Evolutionary conservation across 2,888 invertebrate species (phyloP).

Genomic region (Drosophila hamatofila): DNA sequence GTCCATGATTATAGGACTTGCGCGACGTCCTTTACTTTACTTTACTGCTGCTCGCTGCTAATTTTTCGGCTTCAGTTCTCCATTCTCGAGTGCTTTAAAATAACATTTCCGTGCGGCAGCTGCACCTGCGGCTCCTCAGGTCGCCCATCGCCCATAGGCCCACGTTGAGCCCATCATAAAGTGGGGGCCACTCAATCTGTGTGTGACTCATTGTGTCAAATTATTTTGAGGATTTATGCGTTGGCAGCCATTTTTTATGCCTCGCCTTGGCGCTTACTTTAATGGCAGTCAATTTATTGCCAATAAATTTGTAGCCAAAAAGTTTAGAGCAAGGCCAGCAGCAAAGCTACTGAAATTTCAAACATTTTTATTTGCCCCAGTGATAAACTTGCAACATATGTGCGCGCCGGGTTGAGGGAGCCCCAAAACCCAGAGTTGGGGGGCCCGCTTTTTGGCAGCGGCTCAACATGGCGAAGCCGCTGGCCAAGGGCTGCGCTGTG

Average conservation of each 20-base stretch:
- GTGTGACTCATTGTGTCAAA: constrained; percentile 81
- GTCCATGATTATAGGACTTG: constrained; percentile 70
- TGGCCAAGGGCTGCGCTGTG: constrained; percentile 39
- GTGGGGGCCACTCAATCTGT: constrained; percentile 71
- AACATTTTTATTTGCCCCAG: constrained; percentile 73
- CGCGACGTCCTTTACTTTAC: constrained; percentile 17
- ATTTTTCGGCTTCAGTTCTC: constrained; percentile 56
- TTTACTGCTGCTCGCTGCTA: constrained; percentile 32
- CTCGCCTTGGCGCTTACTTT: constrained; percentile 62
- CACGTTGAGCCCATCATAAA: constrained; percentile 32
- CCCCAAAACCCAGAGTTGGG: too few species aligned
- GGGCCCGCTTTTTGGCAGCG: constrained; percentile 55
- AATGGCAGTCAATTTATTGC: constrained; percentile 81
- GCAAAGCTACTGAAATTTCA: constrained; percentile 64
- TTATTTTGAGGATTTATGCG: constrained; percentile 81
- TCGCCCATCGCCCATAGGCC: constrained; percentile 35
- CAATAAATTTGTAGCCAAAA: constrained; percentile 81
- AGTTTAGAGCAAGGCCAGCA: constrained; percentile 77
- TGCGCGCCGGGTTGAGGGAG: constrained; percentile 39
- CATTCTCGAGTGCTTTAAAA: constrained; percentile 72
- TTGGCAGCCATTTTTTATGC: constrained; percentile 75
- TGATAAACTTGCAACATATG: constrained; percentile 79
- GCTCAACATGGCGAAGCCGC: constrained; percentile 52
- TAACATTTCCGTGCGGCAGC: constrained; percentile 77
- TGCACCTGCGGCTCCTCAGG: constrained; percentile 68